Evolutionary conservation across 1,140 invertebrate species (phyloP).

Genomic region (Bombus superbus): DNA sequence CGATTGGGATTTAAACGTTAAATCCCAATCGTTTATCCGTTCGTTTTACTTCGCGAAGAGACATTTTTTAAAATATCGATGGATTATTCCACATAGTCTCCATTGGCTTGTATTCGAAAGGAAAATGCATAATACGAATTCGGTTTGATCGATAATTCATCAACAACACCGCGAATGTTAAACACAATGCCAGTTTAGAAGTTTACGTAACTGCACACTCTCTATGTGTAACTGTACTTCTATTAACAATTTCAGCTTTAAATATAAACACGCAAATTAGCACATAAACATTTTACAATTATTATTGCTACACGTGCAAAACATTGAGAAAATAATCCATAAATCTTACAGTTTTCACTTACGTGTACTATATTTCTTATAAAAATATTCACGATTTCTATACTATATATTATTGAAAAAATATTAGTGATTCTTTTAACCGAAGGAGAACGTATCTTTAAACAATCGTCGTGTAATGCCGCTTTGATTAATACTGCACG

Average conservation of each 20-base stretch:
- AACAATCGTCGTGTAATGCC: neutral
- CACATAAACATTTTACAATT: neutral
- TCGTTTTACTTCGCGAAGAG: neutral
- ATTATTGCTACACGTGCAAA: neutral
- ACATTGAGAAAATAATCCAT: neutral
- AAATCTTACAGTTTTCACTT: neutral
- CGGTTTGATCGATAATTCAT: neutral
- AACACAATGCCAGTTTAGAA: neutral
- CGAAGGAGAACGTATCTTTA: neutral
- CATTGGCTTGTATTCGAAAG: too few relatives aligned
- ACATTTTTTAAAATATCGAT: too few relatives aligned
- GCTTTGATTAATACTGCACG: neutral
- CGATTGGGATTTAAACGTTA: too few relatives aligned
- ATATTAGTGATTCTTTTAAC: neutral
- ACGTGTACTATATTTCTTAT: too few relatives aligned
- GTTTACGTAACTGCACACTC: neutral
- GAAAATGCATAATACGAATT: neutral
- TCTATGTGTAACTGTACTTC: neutral
- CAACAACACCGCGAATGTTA: neutral
- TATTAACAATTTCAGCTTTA: neutral
- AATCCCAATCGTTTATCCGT: neutral
- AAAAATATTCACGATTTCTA: neutral
- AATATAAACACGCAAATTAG: neutral
- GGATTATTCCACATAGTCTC: too few relatives aligned
- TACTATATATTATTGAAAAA: neutral